Evolutionary conservation across 2,113 vertebrate genomes (phyloP).

Genomic region (Papio anubis): DNA sequence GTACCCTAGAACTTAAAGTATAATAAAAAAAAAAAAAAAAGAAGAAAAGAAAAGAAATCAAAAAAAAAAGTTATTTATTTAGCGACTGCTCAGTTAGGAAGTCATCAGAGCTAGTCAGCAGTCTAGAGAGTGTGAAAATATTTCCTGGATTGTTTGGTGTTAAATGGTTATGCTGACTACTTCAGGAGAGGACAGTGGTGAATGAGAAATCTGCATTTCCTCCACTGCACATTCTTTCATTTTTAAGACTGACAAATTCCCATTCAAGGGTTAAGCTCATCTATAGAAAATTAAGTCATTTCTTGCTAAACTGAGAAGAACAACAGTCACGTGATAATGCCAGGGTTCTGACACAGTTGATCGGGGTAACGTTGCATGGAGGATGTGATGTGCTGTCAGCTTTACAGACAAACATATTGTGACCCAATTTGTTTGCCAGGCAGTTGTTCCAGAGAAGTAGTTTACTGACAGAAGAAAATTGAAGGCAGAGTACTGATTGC

Average conservation of each 20-base stretch:
- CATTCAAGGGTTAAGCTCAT: background rate
- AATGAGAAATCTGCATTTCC: background rate
- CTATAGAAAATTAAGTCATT: conserved; percentile 1
- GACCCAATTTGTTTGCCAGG: conserved; percentile 18
- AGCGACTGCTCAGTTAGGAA: background rate
- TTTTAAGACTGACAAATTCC: background rate
- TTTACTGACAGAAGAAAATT: conserved; percentile 45
- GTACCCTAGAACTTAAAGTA: too few relatives aligned
- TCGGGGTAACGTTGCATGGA: background rate
- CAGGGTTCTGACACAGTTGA: fast-evolving
- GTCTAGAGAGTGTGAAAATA: background rate
- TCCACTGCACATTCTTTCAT: background rate
- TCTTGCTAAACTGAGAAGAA: conserved; percentile 12
- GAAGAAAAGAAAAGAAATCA: too few relatives aligned
- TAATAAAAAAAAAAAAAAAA: too few relatives aligned
- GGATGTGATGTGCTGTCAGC: background rate
- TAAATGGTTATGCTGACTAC: background rate
- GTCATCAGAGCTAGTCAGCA: background rate
- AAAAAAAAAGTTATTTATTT: background rate
- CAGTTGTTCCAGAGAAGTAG: background rate
- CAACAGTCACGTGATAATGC: background rate
- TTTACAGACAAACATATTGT: background rate
- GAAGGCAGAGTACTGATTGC: conserved; percentile 17
- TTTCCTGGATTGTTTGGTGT: background rate
- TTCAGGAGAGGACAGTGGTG: background rate